phyloP scores from a whole-genome alignment of 30 jellyfish, hydroid and myxozoan genomes.

The Nemopilema nomurai region DNA sequence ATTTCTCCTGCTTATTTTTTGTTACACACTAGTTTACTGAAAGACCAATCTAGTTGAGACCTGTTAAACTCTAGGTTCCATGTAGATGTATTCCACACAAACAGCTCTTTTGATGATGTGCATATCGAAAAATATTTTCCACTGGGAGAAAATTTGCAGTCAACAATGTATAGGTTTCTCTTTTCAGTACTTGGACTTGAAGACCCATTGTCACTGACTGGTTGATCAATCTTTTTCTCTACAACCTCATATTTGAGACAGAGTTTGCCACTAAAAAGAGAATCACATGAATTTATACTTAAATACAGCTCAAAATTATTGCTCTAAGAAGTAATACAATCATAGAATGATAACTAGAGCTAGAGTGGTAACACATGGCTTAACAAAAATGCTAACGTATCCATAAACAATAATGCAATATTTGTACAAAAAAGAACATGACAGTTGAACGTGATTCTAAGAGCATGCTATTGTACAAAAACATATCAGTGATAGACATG shows the following conservation, averaged over 20 bases:
- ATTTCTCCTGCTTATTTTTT: no score
- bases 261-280: neutral
- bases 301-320: no score
- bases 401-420: no score
- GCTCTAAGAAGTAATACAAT: no score
- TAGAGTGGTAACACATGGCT: no score
- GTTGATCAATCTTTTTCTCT: neutral
- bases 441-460: no score
- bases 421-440: no score
- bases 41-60: neutral
- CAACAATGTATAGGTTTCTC: neutral
- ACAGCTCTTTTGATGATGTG: conserved; percentile 14
- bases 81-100: conserved; percentile 19
- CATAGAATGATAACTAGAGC: no score
- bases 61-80: conserved; percentile 15
- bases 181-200: neutral
- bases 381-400: no score
- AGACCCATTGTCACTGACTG: neutral
- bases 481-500: no score
- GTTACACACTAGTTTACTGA: no score
- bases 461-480: no score
- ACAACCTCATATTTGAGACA: conserved; percentile 2
- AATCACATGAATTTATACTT: neutral
- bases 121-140: conserved; percentile 25
- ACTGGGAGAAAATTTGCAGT: conserved; percentile 26